Conservation (phyloP, 2,888 invertebrate genomes). For the Stomorhina lunata region DNA sequence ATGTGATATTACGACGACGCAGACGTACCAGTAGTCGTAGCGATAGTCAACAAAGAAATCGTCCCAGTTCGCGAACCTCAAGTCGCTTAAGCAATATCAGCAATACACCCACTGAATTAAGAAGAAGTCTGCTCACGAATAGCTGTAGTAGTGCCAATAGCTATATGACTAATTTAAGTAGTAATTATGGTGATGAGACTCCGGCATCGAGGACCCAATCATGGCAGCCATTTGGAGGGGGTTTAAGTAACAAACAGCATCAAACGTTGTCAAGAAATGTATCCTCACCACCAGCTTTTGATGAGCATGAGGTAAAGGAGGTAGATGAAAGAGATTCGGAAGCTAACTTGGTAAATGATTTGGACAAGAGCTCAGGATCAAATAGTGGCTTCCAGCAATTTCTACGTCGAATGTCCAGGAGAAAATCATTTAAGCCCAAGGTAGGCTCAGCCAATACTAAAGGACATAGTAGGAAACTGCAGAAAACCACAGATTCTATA, state of each 20-base stretch:
- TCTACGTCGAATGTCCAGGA: slow-evolving; percentile 78
- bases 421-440: slow-evolving; percentile 75
- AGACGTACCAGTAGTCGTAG: slow-evolving; percentile 63
- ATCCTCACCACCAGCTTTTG: slow-evolving; percentile 79
- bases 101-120: slow-evolving; percentile 71
- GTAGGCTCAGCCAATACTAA: neutral
- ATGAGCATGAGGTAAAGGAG: slow-evolving; percentile 26
- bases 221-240: slow-evolving; percentile 73
- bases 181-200: slow-evolving; percentile 49
- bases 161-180: slow-evolving; percentile 70
- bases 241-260: slow-evolving; percentile 68
- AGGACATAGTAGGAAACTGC: slow-evolving; percentile 67
- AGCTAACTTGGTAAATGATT: slow-evolving; percentile 41
- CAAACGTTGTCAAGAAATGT: slow-evolving; percentile 80
- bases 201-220: slow-evolving; percentile 73
- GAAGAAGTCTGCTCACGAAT: slow-evolving; percentile 72
- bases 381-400: slow-evolving; percentile 78
- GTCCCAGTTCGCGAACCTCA: slow-evolving; percentile 67
- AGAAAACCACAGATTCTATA: slow-evolving; percentile 76
- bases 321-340: slow-evolving; percentile 47
- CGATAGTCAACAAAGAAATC: slow-evolving; percentile 57
- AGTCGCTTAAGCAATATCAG: slow-evolving; percentile 73
- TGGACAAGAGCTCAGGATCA: slow-evolving; percentile 32
- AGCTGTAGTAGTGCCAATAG: slow-evolving; percentile 73
- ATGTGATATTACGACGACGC: slow-evolving; percentile 78